Evolutionary conservation across 2,888 invertebrate genomes (phyloP).

Genomic region (Neuroscelio doddi): DNA sequence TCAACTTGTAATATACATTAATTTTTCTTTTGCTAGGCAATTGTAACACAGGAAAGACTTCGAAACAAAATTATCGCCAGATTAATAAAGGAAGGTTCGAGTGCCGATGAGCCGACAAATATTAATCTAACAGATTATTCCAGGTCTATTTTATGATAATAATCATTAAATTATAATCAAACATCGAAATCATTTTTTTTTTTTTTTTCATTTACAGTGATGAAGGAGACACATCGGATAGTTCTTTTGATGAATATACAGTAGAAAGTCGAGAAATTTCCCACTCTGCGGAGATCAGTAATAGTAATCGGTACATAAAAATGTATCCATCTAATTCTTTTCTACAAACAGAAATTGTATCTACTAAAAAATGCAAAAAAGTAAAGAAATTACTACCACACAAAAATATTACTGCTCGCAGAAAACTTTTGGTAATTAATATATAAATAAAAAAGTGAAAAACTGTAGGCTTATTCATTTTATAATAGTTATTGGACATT

Average conservation of each 20-base stretch:
- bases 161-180: neutral
- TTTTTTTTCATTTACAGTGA: constrained; percentile 74
- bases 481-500: neutral
- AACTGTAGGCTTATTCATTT: too few relatives aligned
- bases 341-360: constrained; percentile 69
- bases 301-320: constrained; percentile 68
- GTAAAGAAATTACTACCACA: constrained; percentile 4
- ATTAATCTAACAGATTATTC: constrained; percentile 91
- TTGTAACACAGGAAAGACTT: constrained; percentile 78
- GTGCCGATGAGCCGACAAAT: constrained; percentile 90
- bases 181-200: constrained; percentile 1
- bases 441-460: too few relatives aligned
- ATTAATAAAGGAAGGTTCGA: constrained; percentile 87
- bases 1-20: too few relatives aligned
- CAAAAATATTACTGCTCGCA: constrained; percentile 49
- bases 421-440: constrained; percentile 51
- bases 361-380: constrained; percentile 59
- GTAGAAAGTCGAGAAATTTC: constrained; percentile 56
- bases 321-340: constrained; percentile 83
- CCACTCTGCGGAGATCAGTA: constrained; percentile 52
- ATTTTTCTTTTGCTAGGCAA: neutral
- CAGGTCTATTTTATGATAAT: constrained; percentile 75
- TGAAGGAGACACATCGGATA: constrained; percentile 85
- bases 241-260: constrained; percentile 77
- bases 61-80: constrained; percentile 86